phyloP scores from a whole-genome alignment of 2,797 vertebrate genomes.

The Podargus strigoides region DNA sequence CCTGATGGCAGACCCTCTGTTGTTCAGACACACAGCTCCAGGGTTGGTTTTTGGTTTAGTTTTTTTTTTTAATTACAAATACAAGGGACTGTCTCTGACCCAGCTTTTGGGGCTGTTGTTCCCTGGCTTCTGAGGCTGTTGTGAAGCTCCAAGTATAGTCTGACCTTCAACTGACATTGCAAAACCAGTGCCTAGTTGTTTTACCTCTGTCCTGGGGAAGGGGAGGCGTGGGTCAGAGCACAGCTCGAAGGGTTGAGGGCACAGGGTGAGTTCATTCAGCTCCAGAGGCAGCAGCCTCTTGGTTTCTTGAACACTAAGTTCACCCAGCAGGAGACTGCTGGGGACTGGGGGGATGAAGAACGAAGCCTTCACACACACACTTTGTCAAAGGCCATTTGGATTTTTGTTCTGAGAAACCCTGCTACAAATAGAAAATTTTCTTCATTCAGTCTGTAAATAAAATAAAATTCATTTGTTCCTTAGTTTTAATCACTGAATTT shows the following conservation, averaged over 20 bases:
- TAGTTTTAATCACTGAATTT: not conserved
- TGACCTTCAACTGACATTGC: not conserved
- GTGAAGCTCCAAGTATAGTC: accelerated
- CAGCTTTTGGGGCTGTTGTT: not conserved
- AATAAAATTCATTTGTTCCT: not conserved
- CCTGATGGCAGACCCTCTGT: not conserved
- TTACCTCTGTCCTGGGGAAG: not conserved
- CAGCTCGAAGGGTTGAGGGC: not conserved
- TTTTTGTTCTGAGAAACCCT: not conserved
- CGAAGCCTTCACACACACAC: not conserved
- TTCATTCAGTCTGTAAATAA: conserved; percentile 20
- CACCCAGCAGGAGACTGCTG: not conserved
- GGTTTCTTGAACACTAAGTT: not conserved
- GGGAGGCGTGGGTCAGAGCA: accelerated
- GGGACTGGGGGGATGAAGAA: not conserved
- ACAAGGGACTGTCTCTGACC: not conserved
- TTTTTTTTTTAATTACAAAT: not conserved
- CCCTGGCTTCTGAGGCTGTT: not conserved
- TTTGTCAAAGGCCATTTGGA: not conserved
- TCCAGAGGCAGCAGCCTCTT: not conserved
- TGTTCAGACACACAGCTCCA: not conserved
- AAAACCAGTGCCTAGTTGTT: not conserved
- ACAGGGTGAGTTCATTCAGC: accelerated
- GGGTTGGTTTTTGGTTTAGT: not conserved
- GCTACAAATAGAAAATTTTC: not conserved